These are phyloP conservation scores for Otus sunia DNA, from an alignment of 2,113 vertebrate species.

Conservation along the genomic window DNA sequence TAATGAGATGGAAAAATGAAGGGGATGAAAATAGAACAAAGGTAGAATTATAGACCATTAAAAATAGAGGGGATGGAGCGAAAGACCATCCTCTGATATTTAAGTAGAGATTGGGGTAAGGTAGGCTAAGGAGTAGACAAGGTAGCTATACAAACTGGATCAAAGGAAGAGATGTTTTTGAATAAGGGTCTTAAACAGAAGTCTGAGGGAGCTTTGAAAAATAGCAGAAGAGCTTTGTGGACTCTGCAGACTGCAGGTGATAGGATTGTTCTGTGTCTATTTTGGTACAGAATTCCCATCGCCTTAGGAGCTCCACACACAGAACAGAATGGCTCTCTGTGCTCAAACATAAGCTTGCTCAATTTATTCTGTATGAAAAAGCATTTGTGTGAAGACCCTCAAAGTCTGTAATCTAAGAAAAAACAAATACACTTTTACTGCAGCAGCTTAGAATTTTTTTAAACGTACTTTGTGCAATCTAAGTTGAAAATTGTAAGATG, in stretches of 20 bases:
- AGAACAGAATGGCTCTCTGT: background rate
- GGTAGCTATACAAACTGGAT: background rate
- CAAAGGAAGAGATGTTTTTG: background rate
- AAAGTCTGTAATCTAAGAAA: constrained; percentile 21
- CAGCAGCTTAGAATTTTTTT: constrained; percentile 20
- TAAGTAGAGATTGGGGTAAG: background rate
- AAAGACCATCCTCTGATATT: background rate
- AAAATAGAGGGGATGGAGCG: accelerated
- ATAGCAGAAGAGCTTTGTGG: background rate
- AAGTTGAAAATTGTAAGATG: constrained; percentile 50
- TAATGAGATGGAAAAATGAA: background rate
- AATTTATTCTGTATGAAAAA: background rate
- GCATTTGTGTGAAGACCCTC: background rate
- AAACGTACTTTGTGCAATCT: constrained; percentile 26
- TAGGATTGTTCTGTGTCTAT: background rate
- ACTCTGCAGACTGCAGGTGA: background rate
- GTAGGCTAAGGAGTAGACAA: background rate
- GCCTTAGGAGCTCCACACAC: background rate
- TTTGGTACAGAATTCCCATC: background rate
- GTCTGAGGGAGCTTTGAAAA: background rate
- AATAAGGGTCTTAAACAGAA: background rate
- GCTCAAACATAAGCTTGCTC: background rate
- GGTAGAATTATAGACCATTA: background rate
- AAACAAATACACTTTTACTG: background rate
- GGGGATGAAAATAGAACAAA: background rate